Percentiles rank a stretch among this genome's conserved stretches.
Conservation (phyloP, 2,888 invertebrate species). For the Chirona hameri region DNA sequence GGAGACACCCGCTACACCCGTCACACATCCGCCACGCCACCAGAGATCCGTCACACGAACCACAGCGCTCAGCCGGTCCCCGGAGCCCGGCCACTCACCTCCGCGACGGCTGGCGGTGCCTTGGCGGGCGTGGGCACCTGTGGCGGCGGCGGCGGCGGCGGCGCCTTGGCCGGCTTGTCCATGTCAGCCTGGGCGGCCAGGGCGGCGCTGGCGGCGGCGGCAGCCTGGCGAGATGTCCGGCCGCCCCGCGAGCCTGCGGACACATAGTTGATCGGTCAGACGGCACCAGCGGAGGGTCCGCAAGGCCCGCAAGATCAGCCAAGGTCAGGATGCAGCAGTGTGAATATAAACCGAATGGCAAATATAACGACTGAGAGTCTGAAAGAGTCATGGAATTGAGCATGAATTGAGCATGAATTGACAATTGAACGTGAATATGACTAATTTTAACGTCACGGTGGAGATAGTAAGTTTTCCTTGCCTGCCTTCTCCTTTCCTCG, state of each 20-base stretch:
- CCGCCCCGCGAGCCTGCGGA: conserved; percentile 40
- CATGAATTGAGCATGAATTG: too few relatives aligned
- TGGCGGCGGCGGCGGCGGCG: background rate
- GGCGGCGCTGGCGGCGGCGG: conserved; percentile 40
- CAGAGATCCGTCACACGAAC: too few relatives aligned
- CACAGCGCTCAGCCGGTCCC: background rate
- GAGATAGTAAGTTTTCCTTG: background rate
- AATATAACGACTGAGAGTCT: too few relatives aligned
- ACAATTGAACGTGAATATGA: too few relatives aligned
- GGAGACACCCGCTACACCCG: background rate
- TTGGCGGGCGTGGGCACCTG: background rate
- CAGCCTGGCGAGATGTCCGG: conserved; percentile 28
- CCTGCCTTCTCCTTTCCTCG: conserved; percentile 4
- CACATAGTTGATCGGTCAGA: background rate
- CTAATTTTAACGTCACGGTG: background rate
- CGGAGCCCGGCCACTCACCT: background rate
- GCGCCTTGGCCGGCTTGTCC: background rate
- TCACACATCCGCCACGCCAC: background rate
- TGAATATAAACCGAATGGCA: too few relatives aligned
- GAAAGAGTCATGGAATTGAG: too few relatives aligned
- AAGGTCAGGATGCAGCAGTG: too few relatives aligned
- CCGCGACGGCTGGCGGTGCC: background rate
- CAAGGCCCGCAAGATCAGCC: too few relatives aligned
- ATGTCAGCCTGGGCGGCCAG: conserved; percentile 48
- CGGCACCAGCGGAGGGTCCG: background rate